phyloP scores from a whole-genome alignment of 2,888 invertebrate species.

The Patella ulyssiponensis region DNA sequence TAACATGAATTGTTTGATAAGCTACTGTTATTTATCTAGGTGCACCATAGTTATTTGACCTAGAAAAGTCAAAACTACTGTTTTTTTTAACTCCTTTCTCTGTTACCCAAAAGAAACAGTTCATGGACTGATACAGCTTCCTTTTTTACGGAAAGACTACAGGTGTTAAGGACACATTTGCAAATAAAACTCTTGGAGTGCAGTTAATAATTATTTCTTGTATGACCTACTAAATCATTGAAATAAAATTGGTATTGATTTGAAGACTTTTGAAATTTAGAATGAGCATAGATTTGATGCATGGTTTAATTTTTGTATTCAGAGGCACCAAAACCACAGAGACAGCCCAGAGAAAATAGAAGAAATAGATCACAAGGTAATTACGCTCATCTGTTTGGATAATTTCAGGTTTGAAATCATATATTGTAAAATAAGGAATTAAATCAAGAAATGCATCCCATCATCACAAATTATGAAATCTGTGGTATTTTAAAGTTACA shows the following conservation, averaged over 20 bases:
- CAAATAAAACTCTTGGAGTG: too few species aligned
- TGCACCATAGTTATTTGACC: too few species aligned
- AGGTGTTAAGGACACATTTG: too few species aligned
- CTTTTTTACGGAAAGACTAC: too few species aligned
- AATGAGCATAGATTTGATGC: neutral
- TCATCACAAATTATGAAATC: neutral
- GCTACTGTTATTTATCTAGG: too few species aligned
- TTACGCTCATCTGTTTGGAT: neutral
- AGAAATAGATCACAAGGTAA: constrained; percentile 68
- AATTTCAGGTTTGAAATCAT: neutral
- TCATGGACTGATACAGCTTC: too few species aligned
- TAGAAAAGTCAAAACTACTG: too few species aligned
- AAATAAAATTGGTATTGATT: neutral
- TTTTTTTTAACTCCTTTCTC: too few species aligned
- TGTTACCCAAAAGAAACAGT: too few species aligned
- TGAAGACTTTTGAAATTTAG: neutral
- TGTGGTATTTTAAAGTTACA: too few species aligned
- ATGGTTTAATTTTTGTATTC: constrained; percentile 31
- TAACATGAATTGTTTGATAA: too few species aligned
- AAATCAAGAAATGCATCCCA: too few species aligned
- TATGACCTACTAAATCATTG: neutral
- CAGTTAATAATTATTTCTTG: neutral
- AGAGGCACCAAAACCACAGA: constrained; percentile 72
- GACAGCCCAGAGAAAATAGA: constrained; percentile 59
- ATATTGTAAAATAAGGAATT: neutral